Conservation (phyloP, 2,797 vertebrate species). For the Rhincodon typus region DNA sequence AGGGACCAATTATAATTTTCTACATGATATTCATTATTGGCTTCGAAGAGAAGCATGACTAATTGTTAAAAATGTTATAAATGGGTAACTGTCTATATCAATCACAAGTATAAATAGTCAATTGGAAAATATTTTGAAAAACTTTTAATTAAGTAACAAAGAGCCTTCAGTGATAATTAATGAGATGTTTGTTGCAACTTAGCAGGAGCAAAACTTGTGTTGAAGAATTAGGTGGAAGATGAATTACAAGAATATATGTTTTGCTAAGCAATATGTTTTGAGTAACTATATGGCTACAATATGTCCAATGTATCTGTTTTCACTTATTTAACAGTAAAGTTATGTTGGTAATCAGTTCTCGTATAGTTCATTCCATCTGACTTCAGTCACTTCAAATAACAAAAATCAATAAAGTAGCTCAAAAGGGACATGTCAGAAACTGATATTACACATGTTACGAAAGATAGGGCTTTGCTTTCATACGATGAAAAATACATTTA, state of each 20-base stretch:
- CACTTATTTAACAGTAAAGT: background rate
- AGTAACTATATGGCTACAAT: background rate
- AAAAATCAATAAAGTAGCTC: background rate
- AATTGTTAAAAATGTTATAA: background rate
- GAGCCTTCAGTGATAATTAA: background rate
- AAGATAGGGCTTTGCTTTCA: background rate
- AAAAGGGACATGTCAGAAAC: background rate
- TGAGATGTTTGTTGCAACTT: background rate
- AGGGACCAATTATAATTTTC: constrained; percentile 21
- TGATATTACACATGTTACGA: background rate
- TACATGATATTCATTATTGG: background rate
- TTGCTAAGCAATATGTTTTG: background rate
- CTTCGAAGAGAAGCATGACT: constrained; percentile 18
- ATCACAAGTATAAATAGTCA: background rate
- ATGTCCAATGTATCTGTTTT: background rate
- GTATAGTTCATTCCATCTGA: background rate
- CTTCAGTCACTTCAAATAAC: background rate
- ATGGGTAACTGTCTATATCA: background rate
- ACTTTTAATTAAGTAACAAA: constrained; percentile 18
- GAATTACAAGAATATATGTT: background rate
- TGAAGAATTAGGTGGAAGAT: background rate
- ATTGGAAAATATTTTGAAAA: background rate
- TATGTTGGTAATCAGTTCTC: background rate
- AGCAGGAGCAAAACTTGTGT: background rate
- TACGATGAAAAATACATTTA: background rate